Evolutionary conservation across 1,140 invertebrate genomes (phyloP).

Genomic region (Drosophila busckii): DNA sequence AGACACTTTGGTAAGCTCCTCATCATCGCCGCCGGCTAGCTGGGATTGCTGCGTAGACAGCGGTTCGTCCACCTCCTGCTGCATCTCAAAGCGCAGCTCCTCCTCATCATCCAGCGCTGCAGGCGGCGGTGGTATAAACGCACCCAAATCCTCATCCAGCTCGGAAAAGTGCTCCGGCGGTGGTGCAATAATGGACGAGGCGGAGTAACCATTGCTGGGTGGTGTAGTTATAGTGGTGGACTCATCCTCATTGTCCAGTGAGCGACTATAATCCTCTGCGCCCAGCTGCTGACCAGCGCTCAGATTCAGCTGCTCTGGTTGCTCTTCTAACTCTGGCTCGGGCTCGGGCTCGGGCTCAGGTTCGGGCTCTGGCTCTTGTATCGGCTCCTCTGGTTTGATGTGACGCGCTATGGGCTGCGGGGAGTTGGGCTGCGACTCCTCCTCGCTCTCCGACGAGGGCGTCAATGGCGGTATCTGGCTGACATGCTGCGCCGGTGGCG

Average conservation of each 20-base stretch:
- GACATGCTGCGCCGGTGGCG: conserved; percentile 59
- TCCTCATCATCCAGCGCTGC: conserved; percentile 27
- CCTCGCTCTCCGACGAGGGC: conserved; percentile 69
- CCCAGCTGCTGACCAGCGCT: conserved; percentile 29
- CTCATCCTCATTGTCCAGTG: conserved; percentile 67
- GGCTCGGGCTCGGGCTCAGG: conserved; percentile 19
- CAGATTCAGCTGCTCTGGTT: conserved; percentile 7
- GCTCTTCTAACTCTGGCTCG: conserved; percentile 24
- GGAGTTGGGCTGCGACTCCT: conserved; percentile 69
- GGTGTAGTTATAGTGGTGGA: conserved; percentile 75
- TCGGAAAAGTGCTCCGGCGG: conserved; percentile 66
- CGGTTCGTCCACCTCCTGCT: no score
- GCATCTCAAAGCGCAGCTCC: neutral
- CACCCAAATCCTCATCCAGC: conserved; percentile 50
- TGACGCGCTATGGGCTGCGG: conserved; percentile 46
- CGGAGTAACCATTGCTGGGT: conserved; percentile 72
- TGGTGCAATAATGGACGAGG: conserved; percentile 69
- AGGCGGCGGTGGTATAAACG: conserved; percentile 55
- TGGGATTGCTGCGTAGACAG: neutral
- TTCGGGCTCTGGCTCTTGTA: conserved; percentile 31
- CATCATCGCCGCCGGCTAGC: conserved; percentile 26
- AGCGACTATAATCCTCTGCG: conserved; percentile 52
- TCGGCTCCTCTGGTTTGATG: conserved; percentile 23
- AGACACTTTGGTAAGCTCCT: conserved; percentile 56
- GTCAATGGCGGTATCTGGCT: conserved; percentile 66